phyloP scores from a whole-genome alignment of 2,113 vertebrate genomes.

The Cepphus grylle region DNA sequence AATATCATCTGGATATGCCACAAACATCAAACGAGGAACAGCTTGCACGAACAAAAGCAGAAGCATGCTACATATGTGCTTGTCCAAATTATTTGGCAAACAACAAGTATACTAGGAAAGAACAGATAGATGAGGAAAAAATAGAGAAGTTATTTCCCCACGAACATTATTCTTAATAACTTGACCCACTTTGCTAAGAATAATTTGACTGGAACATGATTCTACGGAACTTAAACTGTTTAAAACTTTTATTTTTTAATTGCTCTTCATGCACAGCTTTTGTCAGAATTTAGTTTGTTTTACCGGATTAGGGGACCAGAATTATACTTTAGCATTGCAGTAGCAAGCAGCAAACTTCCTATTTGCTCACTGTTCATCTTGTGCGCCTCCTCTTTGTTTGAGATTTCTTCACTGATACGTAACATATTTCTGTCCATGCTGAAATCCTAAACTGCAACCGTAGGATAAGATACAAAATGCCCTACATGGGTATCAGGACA shows the following conservation, averaged over 20 bases:
- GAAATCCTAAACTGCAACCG: background rate
- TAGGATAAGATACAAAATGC: background rate
- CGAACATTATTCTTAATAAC: background rate
- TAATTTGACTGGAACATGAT: background rate
- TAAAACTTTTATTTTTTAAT: background rate
- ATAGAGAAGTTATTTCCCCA: background rate
- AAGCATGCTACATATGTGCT: background rate
- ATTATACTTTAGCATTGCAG: constrained; percentile 36
- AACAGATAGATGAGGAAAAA: background rate
- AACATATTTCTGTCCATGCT: constrained; percentile 18
- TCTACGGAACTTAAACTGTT: background rate
- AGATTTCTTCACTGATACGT: background rate
- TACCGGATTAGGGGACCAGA: background rate
- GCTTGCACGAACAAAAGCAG: background rate
- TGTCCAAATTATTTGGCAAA: background rate
- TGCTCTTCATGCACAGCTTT: constrained; percentile 22
- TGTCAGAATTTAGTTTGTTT: constrained; percentile 56
- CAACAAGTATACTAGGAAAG: background rate
- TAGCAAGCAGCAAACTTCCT: constrained; percentile 30
- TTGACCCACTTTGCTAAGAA: background rate
- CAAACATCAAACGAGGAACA: background rate
- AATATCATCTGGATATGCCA: background rate
- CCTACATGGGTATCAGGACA: background rate
- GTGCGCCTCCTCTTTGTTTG: background rate
- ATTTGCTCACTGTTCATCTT: constrained; percentile 21